Conservation (phyloP, 2,888 invertebrate genomes). For the Sussaba pulchella region DNA sequence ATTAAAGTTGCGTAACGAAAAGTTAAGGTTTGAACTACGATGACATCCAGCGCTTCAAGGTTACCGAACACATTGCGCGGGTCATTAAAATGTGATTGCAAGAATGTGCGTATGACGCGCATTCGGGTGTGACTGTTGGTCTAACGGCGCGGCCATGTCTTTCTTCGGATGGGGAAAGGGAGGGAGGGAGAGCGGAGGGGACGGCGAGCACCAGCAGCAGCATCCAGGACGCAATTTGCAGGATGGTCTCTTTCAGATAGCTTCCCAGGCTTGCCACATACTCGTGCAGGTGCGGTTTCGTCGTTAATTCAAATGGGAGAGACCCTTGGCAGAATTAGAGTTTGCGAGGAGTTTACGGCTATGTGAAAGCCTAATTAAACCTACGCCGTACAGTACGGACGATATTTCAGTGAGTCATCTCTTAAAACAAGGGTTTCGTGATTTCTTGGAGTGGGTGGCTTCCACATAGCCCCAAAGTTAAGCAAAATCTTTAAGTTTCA, state of each 20-base stretch:
- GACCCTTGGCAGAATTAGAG: conserved; percentile 4
- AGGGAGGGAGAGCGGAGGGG: conserved; percentile 68
- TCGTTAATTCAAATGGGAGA: conserved; percentile 64
- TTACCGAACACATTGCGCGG: neutral
- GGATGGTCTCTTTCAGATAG: conserved; percentile 92
- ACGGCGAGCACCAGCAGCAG: conserved; percentile 62
- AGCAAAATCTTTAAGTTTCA: neutral
- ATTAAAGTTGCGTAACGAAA: neutral
- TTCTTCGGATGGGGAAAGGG: conserved; percentile 80
- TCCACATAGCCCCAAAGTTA: neutral
- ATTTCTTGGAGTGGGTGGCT: neutral
- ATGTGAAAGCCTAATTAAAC: conserved; percentile 33
- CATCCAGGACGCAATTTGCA: conserved; percentile 87
- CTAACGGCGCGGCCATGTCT: conserved; percentile 73
- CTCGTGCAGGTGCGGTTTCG: conserved; percentile 88
- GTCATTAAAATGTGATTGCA: conserved; percentile 15
- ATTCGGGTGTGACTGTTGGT: conserved; percentile 3
- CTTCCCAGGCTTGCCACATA: conserved; percentile 91
- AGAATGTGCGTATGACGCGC: neutral
- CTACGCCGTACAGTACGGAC: neutral
- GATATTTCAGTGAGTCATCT: conserved; percentile 21
- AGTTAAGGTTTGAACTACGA: neutral
- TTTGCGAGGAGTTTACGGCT: conserved; percentile 17
- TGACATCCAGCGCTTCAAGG: neutral
- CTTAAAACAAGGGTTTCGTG: conserved; percentile 18